Evolutionary conservation across 2,113 vertebrate genomes (phyloP).

Genomic region (Axis porcinus): DNA sequence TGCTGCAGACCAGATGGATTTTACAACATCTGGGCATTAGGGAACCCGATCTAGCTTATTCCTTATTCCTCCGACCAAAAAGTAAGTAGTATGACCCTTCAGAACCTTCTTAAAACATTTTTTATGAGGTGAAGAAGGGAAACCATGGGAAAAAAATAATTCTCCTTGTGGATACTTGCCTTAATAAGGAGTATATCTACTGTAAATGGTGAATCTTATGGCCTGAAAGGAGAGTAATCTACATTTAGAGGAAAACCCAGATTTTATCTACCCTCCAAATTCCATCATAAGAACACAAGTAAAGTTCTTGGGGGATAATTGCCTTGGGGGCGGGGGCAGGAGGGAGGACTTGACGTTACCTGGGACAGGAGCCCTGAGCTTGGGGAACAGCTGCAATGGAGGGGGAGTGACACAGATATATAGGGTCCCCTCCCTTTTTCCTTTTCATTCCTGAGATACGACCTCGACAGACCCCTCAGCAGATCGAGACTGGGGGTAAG

Average conservation of each 20-base stretch:
- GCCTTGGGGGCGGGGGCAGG: background rate
- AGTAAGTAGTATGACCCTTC: background rate
- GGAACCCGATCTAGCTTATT: background rate
- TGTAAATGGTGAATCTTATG: background rate
- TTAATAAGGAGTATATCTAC: background rate
- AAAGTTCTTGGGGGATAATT: background rate
- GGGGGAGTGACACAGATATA: accelerated
- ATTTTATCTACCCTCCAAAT: background rate
- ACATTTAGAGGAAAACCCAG: background rate
- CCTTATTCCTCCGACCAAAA: background rate
- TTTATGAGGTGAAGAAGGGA: background rate
- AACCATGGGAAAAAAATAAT: background rate
- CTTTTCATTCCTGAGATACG: background rate
- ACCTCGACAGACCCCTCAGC: background rate
- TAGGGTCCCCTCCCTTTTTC: background rate
- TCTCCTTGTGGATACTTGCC: background rate
- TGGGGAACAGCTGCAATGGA: accelerated
- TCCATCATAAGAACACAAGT: background rate
- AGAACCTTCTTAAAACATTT: background rate
- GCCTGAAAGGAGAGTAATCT: background rate
- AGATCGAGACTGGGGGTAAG: background rate
- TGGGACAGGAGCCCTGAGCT: background rate
- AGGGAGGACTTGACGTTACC: background rate
- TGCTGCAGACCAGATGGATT: background rate
- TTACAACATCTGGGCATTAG: background rate